A percentile compares a stretch with the other conserved stretches of the same genome.
phyloP scores from a whole-genome alignment of 2,888 invertebrate genomes.

The Glaucopsyche alexis region DNA sequence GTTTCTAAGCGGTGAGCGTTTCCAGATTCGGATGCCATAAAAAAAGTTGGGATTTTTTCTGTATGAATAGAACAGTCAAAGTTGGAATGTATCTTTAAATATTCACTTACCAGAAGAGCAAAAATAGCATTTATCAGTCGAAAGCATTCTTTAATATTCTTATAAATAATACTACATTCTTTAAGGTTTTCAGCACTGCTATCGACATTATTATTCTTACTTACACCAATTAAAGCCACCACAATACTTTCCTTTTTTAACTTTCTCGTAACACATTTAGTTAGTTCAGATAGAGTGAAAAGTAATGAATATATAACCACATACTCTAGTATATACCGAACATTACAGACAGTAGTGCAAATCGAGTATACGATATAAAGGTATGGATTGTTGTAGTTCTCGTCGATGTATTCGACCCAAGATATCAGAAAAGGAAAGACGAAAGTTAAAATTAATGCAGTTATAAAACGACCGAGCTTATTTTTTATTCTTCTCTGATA shows the following conservation, averaged over 20 bases:
- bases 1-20: too few relatives aligned
- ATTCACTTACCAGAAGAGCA: slow-evolving; percentile 11
- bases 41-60: too few relatives aligned
- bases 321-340: slow-evolving; percentile 15
- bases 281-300: slow-evolving; percentile 26
- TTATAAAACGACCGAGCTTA: not conserved
- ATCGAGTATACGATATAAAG: not conserved
- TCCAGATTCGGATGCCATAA: too few relatives aligned
- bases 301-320: slow-evolving; percentile 1
- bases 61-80: too few relatives aligned
- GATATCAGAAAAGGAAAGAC: not conserved
- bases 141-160: slow-evolving; percentile 23
- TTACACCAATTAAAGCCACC: not conserved
- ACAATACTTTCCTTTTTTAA: not conserved
- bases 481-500: not conserved
- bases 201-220: not conserved
- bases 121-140: slow-evolving; percentile 11
- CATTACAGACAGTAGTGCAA: not conserved
- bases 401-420: not conserved
- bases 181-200: not conserved
- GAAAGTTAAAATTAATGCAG: not conserved
- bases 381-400: not conserved
- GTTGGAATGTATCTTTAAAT: not conserved
- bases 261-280: slow-evolving; percentile 9
- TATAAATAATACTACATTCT: slow-evolving; percentile 15